Conservation (phyloP, 2,888 invertebrate genomes). For the Ectropis crepuscularia region DNA sequence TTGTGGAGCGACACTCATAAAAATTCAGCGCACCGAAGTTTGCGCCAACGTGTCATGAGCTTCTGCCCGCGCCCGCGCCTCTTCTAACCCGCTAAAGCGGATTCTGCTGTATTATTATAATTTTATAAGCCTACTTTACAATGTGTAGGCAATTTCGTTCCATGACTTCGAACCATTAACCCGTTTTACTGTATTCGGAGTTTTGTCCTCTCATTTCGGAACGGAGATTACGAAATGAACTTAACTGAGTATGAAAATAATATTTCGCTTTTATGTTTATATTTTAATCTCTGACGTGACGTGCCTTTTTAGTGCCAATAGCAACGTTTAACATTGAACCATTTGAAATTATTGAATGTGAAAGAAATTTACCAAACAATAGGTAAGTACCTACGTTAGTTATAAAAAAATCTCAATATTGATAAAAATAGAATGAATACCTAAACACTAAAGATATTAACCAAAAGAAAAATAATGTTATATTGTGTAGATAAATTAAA, state of each 20-base stretch:
- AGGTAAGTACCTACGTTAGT: no score
- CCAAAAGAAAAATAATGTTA: no score
- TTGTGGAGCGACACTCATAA: conserved; percentile 80
- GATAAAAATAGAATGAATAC: no score
- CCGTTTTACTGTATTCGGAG: conserved; percentile 33
- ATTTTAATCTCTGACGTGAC: conserved; percentile 12
- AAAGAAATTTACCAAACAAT: neutral
- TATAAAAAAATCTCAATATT: no score
- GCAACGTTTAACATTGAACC: no score
- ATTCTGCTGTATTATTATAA: conserved; percentile 66
- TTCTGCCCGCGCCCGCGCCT: conserved; percentile 37
- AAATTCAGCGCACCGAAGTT: conserved; percentile 77
- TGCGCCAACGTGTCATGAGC: conserved; percentile 61
- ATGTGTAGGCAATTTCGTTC: conserved; percentile 42
- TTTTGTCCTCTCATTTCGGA: conserved; percentile 23
- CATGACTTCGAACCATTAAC: conserved; percentile 44
- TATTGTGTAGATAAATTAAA: no score
- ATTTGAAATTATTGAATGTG: neutral
- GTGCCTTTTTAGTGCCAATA: conserved; percentile 2
- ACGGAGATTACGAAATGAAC: conserved; percentile 22
- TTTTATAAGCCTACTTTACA: conserved; percentile 56
- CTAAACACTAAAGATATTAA: no score
- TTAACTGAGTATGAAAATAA: conserved; percentile 16
- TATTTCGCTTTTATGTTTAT: conserved; percentile 10
- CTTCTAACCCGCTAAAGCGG: conserved; percentile 54